These are phyloP conservation scores for Andricus curvator DNA, from an alignment of 2,888 invertebrate genomes.

Conservation along the genomic window DNA sequence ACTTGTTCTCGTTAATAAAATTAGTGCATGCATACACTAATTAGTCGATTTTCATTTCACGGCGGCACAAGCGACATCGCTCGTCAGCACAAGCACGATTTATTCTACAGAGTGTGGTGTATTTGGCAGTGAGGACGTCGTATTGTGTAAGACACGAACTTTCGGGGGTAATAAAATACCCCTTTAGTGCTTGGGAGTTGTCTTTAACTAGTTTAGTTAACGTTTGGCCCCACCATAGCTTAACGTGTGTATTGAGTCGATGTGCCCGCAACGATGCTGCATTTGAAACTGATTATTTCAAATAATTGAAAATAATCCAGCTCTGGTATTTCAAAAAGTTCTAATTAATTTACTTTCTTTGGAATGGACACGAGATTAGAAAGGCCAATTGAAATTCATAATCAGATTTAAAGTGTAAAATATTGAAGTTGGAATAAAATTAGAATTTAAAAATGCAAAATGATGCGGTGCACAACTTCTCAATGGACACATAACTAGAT, in stretches of 20 bases:
- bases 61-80: constrained; percentile 59
- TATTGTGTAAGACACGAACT: constrained; percentile 64
- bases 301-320: neutral
- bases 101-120: constrained; percentile 64
- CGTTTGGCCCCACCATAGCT: constrained; percentile 75
- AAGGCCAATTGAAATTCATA: neutral
- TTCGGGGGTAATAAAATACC: neutral
- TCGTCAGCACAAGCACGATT: constrained; percentile 63
- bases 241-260: constrained; percentile 62
- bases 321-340: neutral
- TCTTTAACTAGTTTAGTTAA: constrained; percentile 46
- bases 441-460: constrained; percentile 49
- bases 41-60: constrained; percentile 68
- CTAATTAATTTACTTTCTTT: neutral
- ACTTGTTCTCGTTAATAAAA: constrained; percentile 71
- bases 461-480: constrained; percentile 59
- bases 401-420: neutral
- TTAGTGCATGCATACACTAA: constrained; percentile 72
- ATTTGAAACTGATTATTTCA: neutral
- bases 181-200: constrained; percentile 20
- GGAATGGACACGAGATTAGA: neutral
- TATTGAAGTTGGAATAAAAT: neutral
- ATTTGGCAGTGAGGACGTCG: constrained; percentile 76
- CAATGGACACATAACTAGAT: constrained; percentile 66
- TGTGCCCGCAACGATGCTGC: constrained; percentile 52